Evolutionary conservation across 2,888 invertebrate species (phyloP), one percentile per base, ranked within the genome.

Genomic region (Thymelicus acteon): DNA sequence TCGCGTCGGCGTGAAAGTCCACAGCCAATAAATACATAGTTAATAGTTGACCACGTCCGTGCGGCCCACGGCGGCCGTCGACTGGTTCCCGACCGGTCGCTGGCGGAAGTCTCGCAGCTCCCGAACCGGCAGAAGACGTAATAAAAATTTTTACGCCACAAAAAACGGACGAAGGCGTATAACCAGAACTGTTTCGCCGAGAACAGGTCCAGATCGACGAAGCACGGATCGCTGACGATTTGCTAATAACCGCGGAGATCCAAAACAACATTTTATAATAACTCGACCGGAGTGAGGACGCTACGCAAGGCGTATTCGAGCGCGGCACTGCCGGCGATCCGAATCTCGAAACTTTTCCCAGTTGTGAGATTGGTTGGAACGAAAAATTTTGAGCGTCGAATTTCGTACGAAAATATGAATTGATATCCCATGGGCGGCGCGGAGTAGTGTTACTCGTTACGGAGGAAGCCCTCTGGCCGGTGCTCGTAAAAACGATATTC

Each of bases 401-500:
- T 68, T 68, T 54, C 68, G 62, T 62, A 62, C 48, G 57, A 69
- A 62, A 63, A 69, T 69, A 54, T 62, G 69, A 63, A 63, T 63
- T 57, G 63, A 69, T 68, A 57, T 68, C 68, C 68, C 68, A 57
- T 19, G 68, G 68, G 68, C 62, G 61, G 61, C 54, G 67, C 67
- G 58, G 67, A 52, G 61, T 61, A 67, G 67, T 61, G 67, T 67
- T 67, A 60, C 62, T 68, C 67, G 62, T 68, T 61, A 62, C 68
- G 68, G 52, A n/a, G 24, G 71, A 60, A 60, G 48, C 69, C 70
- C 57, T 61, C 47, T 47, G 54, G 52, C 61, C 57, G 71, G 69
- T 72, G 72, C 70, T 73, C 79, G 66, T 82, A 85, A 85, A 85
- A 83, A 83, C 80, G 78, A 82, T 79, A 84, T 80, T 79, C 79